Percentiles rank a stretch among this genome's conserved stretches.
Conservation (phyloP, 2,797 vertebrate genomes). For the Periophthalmus magnuspinnatus region DNA sequence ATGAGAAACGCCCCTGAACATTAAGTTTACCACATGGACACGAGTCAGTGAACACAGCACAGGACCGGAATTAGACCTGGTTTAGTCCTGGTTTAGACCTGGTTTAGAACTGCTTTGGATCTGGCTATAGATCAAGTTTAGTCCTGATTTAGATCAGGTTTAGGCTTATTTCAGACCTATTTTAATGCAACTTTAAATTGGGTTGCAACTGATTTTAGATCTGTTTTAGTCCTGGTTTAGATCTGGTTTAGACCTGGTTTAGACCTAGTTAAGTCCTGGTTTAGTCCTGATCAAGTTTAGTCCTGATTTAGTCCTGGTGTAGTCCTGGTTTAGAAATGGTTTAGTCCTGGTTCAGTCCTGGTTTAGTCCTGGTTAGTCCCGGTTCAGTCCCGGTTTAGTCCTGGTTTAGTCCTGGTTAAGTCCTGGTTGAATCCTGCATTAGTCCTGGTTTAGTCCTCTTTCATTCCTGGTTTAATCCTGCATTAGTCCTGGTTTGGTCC, state of each 20-base stretch:
- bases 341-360: not conserved
- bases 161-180: not conserved
- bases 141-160: not conserved
- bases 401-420: not conserved
- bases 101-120: no score
- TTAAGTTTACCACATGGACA: not conserved
- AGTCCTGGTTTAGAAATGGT: not conserved
- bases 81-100: not conserved
- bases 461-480: not conserved
- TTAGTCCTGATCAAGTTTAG: not conserved
- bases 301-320: not conserved
- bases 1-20: slow-evolving; percentile 6
- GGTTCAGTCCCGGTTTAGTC: no score
- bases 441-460: not conserved
- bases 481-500: not conserved
- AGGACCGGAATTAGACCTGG: not conserved
- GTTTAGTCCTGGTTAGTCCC: no score
- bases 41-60: not conserved
- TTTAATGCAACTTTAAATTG: not conserved
- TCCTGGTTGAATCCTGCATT: not conserved
- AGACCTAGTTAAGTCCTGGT: not conserved
- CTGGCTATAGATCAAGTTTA: no score
- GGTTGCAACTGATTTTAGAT: no score
- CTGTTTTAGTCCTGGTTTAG: not conserved
- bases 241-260: not conserved